phyloP scores from a whole-genome alignment of 2,113 vertebrate species.

The Lampris incognitus region DNA sequence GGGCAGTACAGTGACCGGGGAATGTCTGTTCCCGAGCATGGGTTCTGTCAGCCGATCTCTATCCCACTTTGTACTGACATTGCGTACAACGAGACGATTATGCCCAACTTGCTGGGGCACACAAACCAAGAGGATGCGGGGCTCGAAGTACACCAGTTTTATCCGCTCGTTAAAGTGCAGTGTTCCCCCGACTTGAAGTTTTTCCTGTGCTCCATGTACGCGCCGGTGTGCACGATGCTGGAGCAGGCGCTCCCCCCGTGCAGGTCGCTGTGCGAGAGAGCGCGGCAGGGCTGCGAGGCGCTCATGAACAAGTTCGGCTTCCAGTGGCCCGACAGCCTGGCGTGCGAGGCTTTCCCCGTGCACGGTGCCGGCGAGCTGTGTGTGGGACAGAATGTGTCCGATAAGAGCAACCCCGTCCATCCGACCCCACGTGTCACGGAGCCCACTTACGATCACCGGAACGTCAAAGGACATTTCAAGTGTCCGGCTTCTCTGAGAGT shows the following conservation, averaged over 20 bases:
- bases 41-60: conserved; percentile 91
- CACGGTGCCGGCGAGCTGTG: conserved; percentile 93
- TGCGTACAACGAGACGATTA: conserved; percentile 92
- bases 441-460: conserved; percentile 4
- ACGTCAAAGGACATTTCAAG: conserved; percentile 80
- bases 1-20: conserved; percentile 87
- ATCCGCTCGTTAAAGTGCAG: conserved; percentile 91
- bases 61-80: conserved; percentile 94
- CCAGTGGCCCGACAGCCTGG: conserved; percentile 92
- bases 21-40: conserved; percentile 91
- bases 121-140: conserved; percentile 92
- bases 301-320: conserved; percentile 96
- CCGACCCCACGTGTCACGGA: conserved; percentile 72
- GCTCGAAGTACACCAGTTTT: conserved; percentile 92
- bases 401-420: conserved; percentile 80
- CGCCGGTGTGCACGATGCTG: conserved; percentile 91
- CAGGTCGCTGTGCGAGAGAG: conserved; percentile 89
- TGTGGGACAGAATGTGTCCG: conserved; percentile 93
- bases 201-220: conserved; percentile 92
- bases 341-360: conserved; percentile 90
- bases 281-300: conserved; percentile 90
- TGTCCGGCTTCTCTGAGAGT: conserved; percentile 89
- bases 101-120: conserved; percentile 92
- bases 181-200: conserved; percentile 91
- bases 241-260: conserved; percentile 92